Evolutionary conservation across 2,113 vertebrate species (phyloP), one percentile per base, ranked within the genome.

Genomic region (Macquaria australasica): DNA sequence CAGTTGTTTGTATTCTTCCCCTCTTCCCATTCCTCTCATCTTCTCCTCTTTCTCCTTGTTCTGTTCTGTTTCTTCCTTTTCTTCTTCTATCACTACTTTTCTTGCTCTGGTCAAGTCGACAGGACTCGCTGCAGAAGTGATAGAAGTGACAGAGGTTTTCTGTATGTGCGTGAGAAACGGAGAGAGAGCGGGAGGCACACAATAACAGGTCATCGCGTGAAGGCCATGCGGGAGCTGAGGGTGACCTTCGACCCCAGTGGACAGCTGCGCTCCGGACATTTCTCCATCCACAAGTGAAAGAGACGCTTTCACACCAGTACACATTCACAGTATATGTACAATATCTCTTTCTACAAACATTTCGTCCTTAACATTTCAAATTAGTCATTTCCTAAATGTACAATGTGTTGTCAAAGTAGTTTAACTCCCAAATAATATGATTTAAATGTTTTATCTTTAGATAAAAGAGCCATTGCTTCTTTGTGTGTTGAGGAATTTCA

Each of bases 161-260:
- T 12, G 39, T n/a, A 41, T 67, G 77, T 62, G 20, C 68, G 25
- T 72, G 31, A 55, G 25, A 66, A 23, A 59, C 18, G 48, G 39
- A 83, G 66, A 63, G 48, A 66, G 48, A 75, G n/a, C 7, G 3
- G 11, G 9, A 31, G 4, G 25, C 50, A 43, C 67, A 91, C 77
- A 87, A 81, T 79, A 56, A 25, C 79, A 73, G 79, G 31, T 77
- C 73, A 74, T 39, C 37, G 59, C 78, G 31, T 14, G 62, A 73
- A 25, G 67, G 76, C 79, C 53, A 71, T 18, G 59, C 45, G 8
- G 73, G 64, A 73, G 77, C 53, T 53, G 31, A 28, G 18, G 31
- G 21, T 59, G 82, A 91, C 88, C 89, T 90, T 73, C 89, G 86
- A 93, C 75, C 90, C 64, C 51, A 15, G 0, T 21, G 77, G 77